Evolutionary conservation across 2,797 vertebrate genomes (phyloP).

Genomic region (Glossophaga mutica): DNA sequence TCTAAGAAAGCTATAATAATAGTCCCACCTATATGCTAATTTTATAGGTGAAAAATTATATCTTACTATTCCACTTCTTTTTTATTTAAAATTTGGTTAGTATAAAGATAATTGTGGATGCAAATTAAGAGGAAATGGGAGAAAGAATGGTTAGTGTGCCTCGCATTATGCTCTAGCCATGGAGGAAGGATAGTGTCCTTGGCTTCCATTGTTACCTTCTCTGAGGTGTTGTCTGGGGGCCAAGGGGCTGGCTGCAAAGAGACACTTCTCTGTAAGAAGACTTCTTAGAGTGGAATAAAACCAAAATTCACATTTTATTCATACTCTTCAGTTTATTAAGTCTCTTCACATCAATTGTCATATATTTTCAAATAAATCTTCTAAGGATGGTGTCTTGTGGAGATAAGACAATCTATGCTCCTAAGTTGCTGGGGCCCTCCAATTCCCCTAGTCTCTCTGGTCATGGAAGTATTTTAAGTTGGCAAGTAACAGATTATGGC

Average conservation of each 20-base stretch:
- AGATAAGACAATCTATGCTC: background rate
- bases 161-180: background rate
- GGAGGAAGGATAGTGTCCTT: background rate
- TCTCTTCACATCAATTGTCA: conserved; percentile 9
- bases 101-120: background rate
- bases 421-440: background rate
- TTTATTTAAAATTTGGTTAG: conserved; percentile 46
- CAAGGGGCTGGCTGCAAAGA: background rate
- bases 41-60: conserved; percentile 43
- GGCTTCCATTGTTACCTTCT: background rate
- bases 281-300: background rate
- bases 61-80: conserved; percentile 8
- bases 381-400: conserved; percentile 26
- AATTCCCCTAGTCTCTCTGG: background rate
- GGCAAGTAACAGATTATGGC: background rate
- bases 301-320: conserved; percentile 1
- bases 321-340: background rate
- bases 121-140: background rate
- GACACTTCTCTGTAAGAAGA: background rate
- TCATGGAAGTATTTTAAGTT: background rate
- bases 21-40: conserved; percentile 35
- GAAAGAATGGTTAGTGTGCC: background rate
- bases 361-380: background rate
- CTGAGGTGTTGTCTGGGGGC: background rate
- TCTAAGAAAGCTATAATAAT: conserved; percentile 45